Percentiles rank a stretch among this genome's conserved stretches.
phyloP scores from a whole-genome alignment of 2,888 invertebrate species.

The Sesamia inferens region DNA sequence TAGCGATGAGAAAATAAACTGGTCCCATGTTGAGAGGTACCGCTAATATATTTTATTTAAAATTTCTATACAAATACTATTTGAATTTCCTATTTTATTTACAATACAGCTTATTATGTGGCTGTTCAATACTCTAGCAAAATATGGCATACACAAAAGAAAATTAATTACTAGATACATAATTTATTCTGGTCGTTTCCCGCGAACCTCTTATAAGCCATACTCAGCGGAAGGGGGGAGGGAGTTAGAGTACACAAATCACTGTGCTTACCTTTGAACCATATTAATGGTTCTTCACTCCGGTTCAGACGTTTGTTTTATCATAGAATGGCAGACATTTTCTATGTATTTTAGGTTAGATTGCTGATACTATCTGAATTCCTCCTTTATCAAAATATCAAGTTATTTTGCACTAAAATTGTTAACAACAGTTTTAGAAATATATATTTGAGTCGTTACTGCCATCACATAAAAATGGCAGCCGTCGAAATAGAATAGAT shows the following conservation, averaged over 20 bases:
- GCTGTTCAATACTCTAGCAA: neutral
- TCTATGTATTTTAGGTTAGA: neutral
- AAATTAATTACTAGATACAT: slow-evolving; percentile 29
- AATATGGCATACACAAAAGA: slow-evolving; percentile 22
- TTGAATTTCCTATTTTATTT: neutral
- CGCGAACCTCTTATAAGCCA: slow-evolving; percentile 14
- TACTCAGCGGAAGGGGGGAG: slow-evolving; percentile 20
- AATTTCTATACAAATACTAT: neutral
- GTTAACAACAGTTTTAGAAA: neutral
- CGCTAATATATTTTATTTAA: neutral
- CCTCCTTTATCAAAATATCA: neutral
- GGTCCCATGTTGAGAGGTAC: neutral
- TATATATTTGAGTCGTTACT: neutral
- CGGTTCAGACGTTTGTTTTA: neutral
- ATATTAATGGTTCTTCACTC: slow-evolving; percentile 36
- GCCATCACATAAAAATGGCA: neutral
- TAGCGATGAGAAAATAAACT: neutral
- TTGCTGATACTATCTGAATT: neutral
- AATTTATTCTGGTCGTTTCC: slow-evolving; percentile 33
- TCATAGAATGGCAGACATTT: neutral
- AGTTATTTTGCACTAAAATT: neutral
- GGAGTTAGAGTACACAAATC: slow-evolving; percentile 33
- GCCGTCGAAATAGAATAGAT: neutral
- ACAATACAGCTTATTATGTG: neutral
- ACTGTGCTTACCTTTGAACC: slow-evolving; percentile 21